Base-by-base conservation (phyloP, 2,113 vertebrate genomes). In the Donacobius atricapilla region DNA sequence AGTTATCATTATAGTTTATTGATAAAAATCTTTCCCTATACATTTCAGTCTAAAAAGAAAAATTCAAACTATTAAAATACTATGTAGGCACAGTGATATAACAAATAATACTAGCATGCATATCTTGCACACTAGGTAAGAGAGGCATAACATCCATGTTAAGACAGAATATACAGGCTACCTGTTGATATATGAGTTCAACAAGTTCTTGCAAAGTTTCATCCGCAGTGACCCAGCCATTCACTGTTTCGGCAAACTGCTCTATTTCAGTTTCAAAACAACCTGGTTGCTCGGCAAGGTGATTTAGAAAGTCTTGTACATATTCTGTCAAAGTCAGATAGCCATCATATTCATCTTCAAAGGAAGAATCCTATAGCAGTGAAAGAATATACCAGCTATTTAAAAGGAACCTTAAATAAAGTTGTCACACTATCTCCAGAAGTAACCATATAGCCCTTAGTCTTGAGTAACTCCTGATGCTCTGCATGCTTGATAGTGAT, bases 141-240 rank as follows among this genome's bases (percentile, higher is more conserved):
- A 64, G 25, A 85, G 30, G 13, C 25, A 68, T n/a, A 70, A 44
- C 13, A 85, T 28, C 42, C 37, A 47, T 12, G 11, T 60, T 54
- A 37, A 89, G 42, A 88, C 28, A 78, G 25, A 77, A 91, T 22
- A 89, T 9, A 56, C 16, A 73, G 42, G 53, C 24, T 95, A 99
- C 99, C 98, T 99, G 98, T 39, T 98, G 98, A 96, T 98, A 99
- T 88, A 99, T 97, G 80, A 99, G 98, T 77, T 99, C 99, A 86
- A 99, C 99, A 77, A 99, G 98, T 88, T 99, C 99, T 79, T 98
- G 94, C 83, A 99, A 97, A 86, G 97, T 91, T 95, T 98, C 99
- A 56, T 99, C 98, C 11, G 98, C 98, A 57, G 98, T 98, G 60
- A 99, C 98, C 93, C 98, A 99, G 83, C 94, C 95, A 91, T 99